A percentile compares a stretch with the other conserved stretches of the same genome.
Evolutionary conservation across 1,140 invertebrate genomes (phyloP).

Genomic region (Leptinotarsa lineolata): DNA sequence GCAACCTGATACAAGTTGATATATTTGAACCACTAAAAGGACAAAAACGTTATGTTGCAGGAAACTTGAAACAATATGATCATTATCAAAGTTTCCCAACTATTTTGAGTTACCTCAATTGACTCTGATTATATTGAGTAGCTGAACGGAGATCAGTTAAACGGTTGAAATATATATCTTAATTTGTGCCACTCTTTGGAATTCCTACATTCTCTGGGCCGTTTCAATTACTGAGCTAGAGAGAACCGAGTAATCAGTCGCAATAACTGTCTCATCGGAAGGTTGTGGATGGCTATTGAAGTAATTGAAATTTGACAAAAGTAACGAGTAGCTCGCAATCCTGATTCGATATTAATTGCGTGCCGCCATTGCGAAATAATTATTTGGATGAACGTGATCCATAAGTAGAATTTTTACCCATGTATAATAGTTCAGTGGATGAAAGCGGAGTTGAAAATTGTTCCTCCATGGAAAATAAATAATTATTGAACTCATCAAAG

Average conservation of each 20-base stretch:
- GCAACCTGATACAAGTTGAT: too few species aligned
- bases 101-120: too few species aligned
- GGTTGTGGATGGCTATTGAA: conserved; percentile 14
- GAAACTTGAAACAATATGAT: too few species aligned
- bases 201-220: conserved; percentile 9
- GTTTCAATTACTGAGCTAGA: conserved; percentile 10
- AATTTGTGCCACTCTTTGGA: conserved; percentile 22
- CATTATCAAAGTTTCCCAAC: too few species aligned
- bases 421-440: too few species aligned
- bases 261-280: conserved; percentile 22
- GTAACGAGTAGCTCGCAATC: conserved; percentile 24
- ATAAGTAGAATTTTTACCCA: too few species aligned
- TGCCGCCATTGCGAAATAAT: conserved; percentile 4
- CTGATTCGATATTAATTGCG: conserved; percentile 37
- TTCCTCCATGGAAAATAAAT: too few species aligned
- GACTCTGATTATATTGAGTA: neutral
- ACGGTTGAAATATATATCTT: neutral
- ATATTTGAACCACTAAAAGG: too few species aligned
- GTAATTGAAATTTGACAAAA: conserved; percentile 30
- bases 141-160: neutral
- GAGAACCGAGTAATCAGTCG: conserved; percentile 22
- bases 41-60: too few species aligned
- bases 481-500: too few species aligned
- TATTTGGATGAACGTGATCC: neutral
- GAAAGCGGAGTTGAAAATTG: too few species aligned